phyloP scores from a whole-genome alignment of 1,140 invertebrate genomes.

The Pogonus chalceus region DNA sequence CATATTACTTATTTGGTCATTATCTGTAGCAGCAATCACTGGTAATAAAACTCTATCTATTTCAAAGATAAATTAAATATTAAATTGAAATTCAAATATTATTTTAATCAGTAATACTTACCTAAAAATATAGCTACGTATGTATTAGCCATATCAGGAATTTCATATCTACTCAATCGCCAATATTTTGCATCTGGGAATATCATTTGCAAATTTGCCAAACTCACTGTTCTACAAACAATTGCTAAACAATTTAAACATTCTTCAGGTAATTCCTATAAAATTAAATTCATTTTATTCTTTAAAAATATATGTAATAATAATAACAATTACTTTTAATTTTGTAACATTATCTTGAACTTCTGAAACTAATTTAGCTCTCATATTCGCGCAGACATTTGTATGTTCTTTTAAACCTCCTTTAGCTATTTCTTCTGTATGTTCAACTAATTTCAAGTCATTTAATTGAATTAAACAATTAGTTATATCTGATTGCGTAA shows the following conservation, averaged over 20 bases:
- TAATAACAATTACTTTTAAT: slow-evolving; percentile 53
- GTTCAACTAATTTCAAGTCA: slow-evolving; percentile 51
- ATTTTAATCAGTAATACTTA: slow-evolving; percentile 26
- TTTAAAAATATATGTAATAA: too few species aligned
- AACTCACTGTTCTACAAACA: slow-evolving; percentile 58
- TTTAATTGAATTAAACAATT: slow-evolving; percentile 53
- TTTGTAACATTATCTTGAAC: slow-evolving; percentile 59
- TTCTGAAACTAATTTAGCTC: slow-evolving; percentile 65
- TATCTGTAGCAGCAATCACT: slow-evolving; percentile 58
- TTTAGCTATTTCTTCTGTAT: slow-evolving; percentile 40
- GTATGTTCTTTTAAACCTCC: slow-evolving; percentile 41
- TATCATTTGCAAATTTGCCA: slow-evolving; percentile 66
- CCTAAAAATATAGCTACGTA: slow-evolving; percentile 55
- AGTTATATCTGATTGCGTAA: slow-evolving; percentile 53
- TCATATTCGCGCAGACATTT: slow-evolving; percentile 61
- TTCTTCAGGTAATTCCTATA: slow-evolving; percentile 53
- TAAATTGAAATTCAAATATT: slow-evolving; percentile 6
- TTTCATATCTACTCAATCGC: slow-evolving; percentile 38
- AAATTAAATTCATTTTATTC: slow-evolving; percentile 14
- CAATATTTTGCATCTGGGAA: slow-evolving; percentile 59
- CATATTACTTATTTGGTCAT: slow-evolving; percentile 61
- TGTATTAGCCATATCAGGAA: slow-evolving; percentile 36
- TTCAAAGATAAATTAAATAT: slow-evolving; percentile 26
- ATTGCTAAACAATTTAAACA: slow-evolving; percentile 56
- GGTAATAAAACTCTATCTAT: slow-evolving; percentile 64